phyloP scores from a whole-genome alignment of 1,140 invertebrate genomes.

The Drosophila santomea region DNA sequence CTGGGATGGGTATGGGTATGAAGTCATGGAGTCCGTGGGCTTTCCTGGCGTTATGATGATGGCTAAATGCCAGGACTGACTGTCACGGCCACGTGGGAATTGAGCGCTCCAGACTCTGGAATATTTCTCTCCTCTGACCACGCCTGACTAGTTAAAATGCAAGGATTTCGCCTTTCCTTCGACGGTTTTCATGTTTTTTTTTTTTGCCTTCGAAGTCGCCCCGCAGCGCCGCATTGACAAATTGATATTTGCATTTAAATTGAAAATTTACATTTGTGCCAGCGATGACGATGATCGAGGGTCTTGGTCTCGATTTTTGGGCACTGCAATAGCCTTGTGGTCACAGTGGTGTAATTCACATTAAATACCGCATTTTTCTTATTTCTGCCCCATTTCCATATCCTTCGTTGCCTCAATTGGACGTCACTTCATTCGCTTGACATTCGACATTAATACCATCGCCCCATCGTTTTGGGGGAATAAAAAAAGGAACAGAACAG shows the following conservation, averaged over 20 bases:
- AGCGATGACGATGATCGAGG: constrained; percentile 66
- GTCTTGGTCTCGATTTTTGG: constrained; percentile 14
- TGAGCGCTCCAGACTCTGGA: constrained; percentile 29
- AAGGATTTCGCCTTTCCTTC: constrained; percentile 60
- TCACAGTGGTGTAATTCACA: constrained; percentile 85
- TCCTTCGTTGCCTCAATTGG: constrained; percentile 45
- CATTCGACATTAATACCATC: constrained; percentile 79
- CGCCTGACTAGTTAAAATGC: constrained; percentile 80
- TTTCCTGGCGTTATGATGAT: constrained; percentile 66
- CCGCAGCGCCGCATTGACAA: constrained; percentile 74
- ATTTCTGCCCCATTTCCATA: constrained; percentile 72
- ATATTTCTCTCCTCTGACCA: constrained; percentile 45
- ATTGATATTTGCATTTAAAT: constrained; percentile 85
- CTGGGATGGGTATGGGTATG: background rate
- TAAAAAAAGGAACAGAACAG: constrained; percentile 2
- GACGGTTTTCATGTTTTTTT: background rate
- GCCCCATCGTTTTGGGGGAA: constrained; percentile 1
- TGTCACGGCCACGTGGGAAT: constrained; percentile 73
- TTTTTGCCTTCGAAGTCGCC: constrained; percentile 4
- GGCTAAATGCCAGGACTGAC: constrained; percentile 76
- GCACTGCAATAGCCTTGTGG: constrained; percentile 61
- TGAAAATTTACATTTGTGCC: constrained; percentile 85
- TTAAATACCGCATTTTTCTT: constrained; percentile 84
- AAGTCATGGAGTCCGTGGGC: constrained; percentile 21
- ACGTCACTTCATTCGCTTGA: constrained; percentile 73